Evolutionary conservation across 2,797 vertebrate species (phyloP).

Genomic region (Gallirallus australis): DNA sequence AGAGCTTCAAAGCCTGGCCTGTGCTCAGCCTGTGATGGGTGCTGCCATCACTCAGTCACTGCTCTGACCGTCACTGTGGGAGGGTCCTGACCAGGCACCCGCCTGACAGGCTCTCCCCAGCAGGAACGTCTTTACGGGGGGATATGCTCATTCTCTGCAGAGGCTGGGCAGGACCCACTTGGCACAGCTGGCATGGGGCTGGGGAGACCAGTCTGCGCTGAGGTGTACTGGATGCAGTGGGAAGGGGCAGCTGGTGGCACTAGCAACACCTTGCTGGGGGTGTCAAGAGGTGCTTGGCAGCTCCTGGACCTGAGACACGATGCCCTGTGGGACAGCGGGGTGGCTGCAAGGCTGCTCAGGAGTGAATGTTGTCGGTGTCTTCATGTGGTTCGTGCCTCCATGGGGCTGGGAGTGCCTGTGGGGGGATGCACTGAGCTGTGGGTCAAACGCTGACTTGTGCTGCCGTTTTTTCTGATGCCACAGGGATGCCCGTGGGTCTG

Average conservation of each 20-base stretch:
- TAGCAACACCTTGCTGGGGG: background rate
- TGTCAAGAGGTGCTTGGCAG: background rate
- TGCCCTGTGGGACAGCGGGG: fast-evolving
- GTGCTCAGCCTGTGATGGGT: fast-evolving
- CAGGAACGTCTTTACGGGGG: too few relatives aligned
- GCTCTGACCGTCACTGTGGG: background rate
- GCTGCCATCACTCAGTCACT: fast-evolving
- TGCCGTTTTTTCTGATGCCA: too few relatives aligned
- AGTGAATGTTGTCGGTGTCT: background rate
- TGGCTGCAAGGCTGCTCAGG: background rate
- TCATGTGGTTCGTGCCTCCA: too few relatives aligned
- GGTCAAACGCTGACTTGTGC: too few relatives aligned
- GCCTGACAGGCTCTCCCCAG: background rate
- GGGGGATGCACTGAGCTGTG: too few relatives aligned
- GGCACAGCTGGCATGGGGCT: background rate
- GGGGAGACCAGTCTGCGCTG: background rate
- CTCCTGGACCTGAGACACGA: fast-evolving
- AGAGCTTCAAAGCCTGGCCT: background rate
- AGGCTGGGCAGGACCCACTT: background rate
- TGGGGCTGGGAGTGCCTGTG: too few relatives aligned
- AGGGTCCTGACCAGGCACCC: background rate
- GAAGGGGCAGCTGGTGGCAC: background rate
- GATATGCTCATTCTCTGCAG: too few relatives aligned
- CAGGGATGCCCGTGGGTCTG: too few relatives aligned
- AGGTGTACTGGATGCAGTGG: too few relatives aligned